A percentile compares a stretch with the other conserved stretches of the same genome.
Conservation (phyloP, 2,888 invertebrate species). For the Phorcus lineatus region DNA sequence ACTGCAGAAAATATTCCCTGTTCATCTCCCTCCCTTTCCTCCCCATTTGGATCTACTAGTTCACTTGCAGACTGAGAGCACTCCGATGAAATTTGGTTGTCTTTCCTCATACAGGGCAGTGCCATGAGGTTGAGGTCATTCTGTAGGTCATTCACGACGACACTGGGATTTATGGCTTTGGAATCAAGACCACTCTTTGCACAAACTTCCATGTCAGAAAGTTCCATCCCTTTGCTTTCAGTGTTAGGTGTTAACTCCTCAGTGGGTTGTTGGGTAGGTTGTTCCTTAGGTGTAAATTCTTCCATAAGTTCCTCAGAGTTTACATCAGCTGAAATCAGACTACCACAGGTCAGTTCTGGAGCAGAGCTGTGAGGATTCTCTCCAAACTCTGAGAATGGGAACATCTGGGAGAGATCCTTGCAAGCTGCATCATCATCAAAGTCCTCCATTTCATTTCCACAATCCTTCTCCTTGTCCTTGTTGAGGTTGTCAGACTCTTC, state of each 20-base stretch:
- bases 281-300: too few relatives aligned
- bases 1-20: too few relatives aligned
- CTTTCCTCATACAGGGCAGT: too few relatives aligned
- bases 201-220: neutral
- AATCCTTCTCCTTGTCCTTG: neutral
- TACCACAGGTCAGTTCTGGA: too few relatives aligned
- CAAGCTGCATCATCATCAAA: neutral
- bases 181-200: constrained; percentile 3
- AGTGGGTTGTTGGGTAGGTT: too few relatives aligned
- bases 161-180: neutral
- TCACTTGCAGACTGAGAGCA: neutral
- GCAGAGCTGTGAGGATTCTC: neutral
- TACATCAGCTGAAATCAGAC: too few relatives aligned
- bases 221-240: too few relatives aligned
- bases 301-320: too few relatives aligned
- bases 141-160: neutral
- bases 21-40: neutral
- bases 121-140: neutral
- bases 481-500: neutral
- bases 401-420: neutral
- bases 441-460: neutral
- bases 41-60: neutral
- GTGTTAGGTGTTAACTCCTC: too few relatives aligned
- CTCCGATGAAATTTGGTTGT: too few relatives aligned
- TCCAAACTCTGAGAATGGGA: neutral